Evolutionary conservation across 2,888 invertebrate species (phyloP).

Genomic region (Apamea epomidion): DNA sequence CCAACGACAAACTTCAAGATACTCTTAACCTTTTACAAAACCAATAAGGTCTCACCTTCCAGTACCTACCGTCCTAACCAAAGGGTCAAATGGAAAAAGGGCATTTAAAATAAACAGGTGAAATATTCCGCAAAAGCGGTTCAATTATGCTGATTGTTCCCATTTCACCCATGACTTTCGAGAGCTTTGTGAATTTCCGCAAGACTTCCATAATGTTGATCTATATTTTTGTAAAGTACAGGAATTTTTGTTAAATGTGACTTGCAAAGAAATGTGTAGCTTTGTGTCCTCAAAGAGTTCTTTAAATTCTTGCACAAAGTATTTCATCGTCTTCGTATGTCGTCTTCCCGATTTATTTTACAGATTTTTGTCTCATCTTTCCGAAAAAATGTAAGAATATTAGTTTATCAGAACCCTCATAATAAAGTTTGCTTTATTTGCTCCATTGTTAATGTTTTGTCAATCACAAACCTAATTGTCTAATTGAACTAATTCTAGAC

Average conservation of each 20-base stretch:
- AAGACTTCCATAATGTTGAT: constrained; percentile 17
- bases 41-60: constrained; percentile 33
- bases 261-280: background rate
- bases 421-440: background rate
- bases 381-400: background rate
- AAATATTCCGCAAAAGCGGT: constrained; percentile 29
- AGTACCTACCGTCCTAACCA: constrained; percentile 6
- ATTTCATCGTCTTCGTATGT: constrained; percentile 6
- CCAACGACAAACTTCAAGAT: constrained; percentile 16
- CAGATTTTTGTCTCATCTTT: background rate
- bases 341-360: background rate
- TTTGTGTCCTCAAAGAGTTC: constrained; percentile 5
- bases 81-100: constrained; percentile 22
- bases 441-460: constrained; percentile 3
- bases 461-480: constrained; percentile 14
- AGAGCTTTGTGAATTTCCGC: constrained; percentile 27
- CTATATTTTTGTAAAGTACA: constrained; percentile 21
- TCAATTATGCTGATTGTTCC: constrained; percentile 58
- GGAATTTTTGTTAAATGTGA: background rate
- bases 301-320: constrained; percentile 13
- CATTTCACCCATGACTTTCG: constrained; percentile 34
- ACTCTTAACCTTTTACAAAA: constrained; percentile 33
- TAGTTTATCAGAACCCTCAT: background rate
- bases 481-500: constrained; percentile 24
- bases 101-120: constrained; percentile 30